Evolutionary conservation across 2,113 vertebrate genomes (phyloP).

Genomic region (Cavia aperea): DNA sequence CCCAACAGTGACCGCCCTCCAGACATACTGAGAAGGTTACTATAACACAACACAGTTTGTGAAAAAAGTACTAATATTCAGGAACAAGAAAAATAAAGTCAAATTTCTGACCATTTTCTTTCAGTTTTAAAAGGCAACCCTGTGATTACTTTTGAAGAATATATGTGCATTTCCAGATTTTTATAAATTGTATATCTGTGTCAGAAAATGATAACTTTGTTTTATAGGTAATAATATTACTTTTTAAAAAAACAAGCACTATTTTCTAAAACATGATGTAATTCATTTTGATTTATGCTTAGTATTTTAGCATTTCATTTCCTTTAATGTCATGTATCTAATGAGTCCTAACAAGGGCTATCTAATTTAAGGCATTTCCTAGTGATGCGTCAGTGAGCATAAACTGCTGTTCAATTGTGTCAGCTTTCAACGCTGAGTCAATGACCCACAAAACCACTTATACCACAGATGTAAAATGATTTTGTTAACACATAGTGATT

Average conservation of each 20-base stretch:
- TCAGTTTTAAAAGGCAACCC: not conserved
- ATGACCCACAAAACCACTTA: conserved; percentile 48
- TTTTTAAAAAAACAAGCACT: not conserved
- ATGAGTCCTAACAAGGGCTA: conserved; percentile 58
- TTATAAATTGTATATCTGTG: not conserved
- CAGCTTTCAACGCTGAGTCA: conserved; percentile 50
- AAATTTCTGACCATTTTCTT: not conserved
- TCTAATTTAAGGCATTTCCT: conserved; percentile 58
- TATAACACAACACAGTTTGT: not conserved
- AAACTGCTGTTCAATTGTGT: conserved; percentile 56
- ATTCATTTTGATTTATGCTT: not conserved
- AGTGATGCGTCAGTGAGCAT: conserved; percentile 52
- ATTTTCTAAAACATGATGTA: not conserved
- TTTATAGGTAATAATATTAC: not conserved
- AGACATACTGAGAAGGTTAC: not conserved
- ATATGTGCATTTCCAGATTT: not conserved
- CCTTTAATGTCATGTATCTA: conserved; percentile 53
- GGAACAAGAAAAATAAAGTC: not conserved
- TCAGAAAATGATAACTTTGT: not conserved
- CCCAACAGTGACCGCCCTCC: not conserved
- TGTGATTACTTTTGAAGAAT: not conserved
- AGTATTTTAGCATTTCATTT: conserved; percentile 35
- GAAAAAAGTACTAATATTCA: not conserved
- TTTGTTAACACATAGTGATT: conserved; percentile 34
- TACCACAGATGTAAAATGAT: conserved; percentile 46